These are phyloP conservation scores for Pleuronectes platessa DNA, from an alignment of 2,113 vertebrate species.

Conservation along the genomic window DNA sequence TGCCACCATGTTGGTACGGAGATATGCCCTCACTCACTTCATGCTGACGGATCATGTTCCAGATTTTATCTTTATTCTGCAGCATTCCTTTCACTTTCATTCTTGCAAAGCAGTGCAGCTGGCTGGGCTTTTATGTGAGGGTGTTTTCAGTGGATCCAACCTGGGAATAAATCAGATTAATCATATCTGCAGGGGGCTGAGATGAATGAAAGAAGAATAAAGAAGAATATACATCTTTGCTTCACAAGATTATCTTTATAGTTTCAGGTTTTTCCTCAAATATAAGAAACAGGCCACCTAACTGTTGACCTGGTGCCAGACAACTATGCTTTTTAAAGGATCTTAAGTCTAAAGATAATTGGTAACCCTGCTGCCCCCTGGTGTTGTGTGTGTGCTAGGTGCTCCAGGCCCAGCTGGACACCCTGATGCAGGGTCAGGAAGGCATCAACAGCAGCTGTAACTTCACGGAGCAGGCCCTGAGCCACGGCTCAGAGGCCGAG, in stretches of 20 bases:
- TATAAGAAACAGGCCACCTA: too few species aligned
- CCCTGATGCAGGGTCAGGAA: constrained; percentile 92
- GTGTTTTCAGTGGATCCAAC: background rate
- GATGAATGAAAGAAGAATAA: background rate
- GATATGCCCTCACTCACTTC: background rate
- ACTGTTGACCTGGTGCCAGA: background rate
- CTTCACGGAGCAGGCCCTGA: constrained; percentile 94
- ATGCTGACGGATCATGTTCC: background rate
- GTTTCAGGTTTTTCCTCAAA: background rate
- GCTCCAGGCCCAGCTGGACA: constrained; percentile 92
- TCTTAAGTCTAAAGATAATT: too few species aligned
- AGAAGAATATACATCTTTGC: background rate
- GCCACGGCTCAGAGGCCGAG: constrained; percentile 93
- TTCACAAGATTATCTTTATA: background rate
- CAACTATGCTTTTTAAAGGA: too few species aligned
- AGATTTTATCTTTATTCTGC: background rate
- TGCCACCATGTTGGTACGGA: background rate
- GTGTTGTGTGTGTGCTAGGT: constrained; percentile 81
- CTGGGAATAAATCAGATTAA: background rate
- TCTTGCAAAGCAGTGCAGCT: too few species aligned
- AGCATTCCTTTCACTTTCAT: background rate
- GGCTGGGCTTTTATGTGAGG: background rate
- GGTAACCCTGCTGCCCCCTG: constrained; percentile 40
- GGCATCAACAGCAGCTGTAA: constrained; percentile 93
- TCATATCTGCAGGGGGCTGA: background rate